Evolutionary conservation across 2,888 invertebrate species (phyloP), one percentile per base, ranked within the genome.

Genomic region (Drosophila anceps): DNA sequence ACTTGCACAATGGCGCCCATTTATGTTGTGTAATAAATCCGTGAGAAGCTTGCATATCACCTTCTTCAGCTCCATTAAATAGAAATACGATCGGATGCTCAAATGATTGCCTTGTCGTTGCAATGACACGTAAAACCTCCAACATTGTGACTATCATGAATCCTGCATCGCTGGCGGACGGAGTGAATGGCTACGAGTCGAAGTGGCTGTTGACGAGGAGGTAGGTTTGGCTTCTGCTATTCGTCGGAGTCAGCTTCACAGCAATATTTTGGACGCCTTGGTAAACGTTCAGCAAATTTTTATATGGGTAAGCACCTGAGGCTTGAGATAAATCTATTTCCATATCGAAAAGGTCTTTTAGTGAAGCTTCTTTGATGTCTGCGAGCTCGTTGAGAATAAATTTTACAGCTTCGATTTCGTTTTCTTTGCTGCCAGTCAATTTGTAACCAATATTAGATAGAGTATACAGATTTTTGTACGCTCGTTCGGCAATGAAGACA

Each of bases 191-290:
- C 72, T 98, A 97, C 37, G 97, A 95, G 92, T 99, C 99, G 92
- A 97, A 98, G 92, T 99, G 99, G 80, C 98, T 97, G 93, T 98
- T 99, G 64, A 99, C 93, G 29, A 98, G 93, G 9, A 93, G 73
- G 61, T 90, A 90, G 8, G 85, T 84, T 15, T 86, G 66, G 33
- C 90, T 91, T 1, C 71, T 80, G 4, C 79, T 78, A 59, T 81
- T 81, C 48, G 81, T 91, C 0, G 90, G 69, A 1, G 82, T 79
- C 8, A 93, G 63, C 62, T 91, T 92, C 0, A 92, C 92, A 4
- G 91, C 85, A 62, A 92, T 73, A 82, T 93, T 93, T 74, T 92
- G 92, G 8, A 92, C 64, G 0, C 82, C 88, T 69, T 90, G 90
- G 59, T 92, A 93, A 73, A 88, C 80, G 48, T 88, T 90, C 0